Evolutionary conservation across 2,797 vertebrate species (phyloP).

Genomic region (Acropternis orthonyx): DNA sequence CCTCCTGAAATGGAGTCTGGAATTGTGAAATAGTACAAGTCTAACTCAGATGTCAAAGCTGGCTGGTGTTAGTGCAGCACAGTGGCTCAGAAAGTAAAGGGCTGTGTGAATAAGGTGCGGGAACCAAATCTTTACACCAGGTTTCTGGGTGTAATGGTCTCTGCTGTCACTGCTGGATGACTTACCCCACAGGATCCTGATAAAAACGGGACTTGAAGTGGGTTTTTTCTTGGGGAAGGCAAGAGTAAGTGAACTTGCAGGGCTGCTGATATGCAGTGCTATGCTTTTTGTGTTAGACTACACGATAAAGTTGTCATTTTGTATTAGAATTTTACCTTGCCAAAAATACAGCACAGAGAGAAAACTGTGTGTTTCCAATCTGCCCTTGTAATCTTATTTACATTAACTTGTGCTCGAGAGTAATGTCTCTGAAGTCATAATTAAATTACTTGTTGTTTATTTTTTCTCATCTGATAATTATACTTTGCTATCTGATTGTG

Average conservation of each 20-base stretch:
- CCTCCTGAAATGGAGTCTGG: not conserved
- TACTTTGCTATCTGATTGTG: not conserved
- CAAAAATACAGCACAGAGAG: not conserved
- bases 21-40: not conserved
- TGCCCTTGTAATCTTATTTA: conserved; percentile 15
- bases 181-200: not conserved
- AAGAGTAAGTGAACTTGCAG: not conserved
- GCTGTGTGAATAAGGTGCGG: not conserved
- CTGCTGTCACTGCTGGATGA: not conserved
- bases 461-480: conserved; percentile 30
- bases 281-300: not conserved
- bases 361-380: not conserved
- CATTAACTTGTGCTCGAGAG: not conserved
- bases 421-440: conserved; percentile 11
- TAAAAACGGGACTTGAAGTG: not conserved
- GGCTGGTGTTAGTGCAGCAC: not conserved
- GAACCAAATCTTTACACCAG: not conserved
- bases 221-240: not conserved
- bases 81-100: not conserved
- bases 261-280: not conserved
- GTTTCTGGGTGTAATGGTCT: not conserved
- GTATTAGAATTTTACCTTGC: not conserved
- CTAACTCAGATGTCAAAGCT: not conserved
- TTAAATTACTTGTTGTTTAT: conserved; percentile 26
- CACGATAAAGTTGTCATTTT: not conserved